These are phyloP conservation scores for Hapalemur alaotrensis DNA, from an alignment of 2,797 vertebrate species.

Conservation along the genomic window DNA sequence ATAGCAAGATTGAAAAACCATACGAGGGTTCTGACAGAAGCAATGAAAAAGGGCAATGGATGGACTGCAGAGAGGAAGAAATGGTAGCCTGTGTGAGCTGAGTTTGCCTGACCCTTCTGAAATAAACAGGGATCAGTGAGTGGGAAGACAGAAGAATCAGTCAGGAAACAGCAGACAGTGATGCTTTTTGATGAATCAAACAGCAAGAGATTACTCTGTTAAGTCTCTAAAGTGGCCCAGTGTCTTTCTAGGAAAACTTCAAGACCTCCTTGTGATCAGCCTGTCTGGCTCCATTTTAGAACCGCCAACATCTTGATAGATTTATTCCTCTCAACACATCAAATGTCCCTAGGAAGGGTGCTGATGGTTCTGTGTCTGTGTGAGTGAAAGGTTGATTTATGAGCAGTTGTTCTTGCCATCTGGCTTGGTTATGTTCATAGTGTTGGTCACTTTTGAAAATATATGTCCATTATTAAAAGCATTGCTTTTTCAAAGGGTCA, in stretches of 20 bases:
- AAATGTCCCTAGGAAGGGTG: neutral
- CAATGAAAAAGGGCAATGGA: neutral
- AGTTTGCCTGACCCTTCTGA: conserved; percentile 33
- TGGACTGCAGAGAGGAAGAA: neutral
- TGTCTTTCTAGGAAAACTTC: neutral
- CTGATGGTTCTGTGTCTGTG: neutral
- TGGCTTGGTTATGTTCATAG: conserved; percentile 12
- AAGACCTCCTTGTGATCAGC: neutral
- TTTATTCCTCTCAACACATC: conserved; percentile 14
- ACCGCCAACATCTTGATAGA: conserved; percentile 34
- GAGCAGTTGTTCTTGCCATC: neutral
- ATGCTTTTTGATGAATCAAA: neutral
- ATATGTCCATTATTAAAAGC: neutral
- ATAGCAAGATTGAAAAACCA: neutral
- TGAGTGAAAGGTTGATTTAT: conserved; percentile 24
- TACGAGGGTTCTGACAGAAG: neutral
- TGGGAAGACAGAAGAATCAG: conserved; percentile 16
- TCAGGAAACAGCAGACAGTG: neutral
- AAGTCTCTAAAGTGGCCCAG: neutral
- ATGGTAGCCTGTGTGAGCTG: neutral
- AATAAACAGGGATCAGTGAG: conserved; percentile 8
- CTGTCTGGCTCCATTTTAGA: conserved; percentile 28
- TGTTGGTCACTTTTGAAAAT: conserved; percentile 9
- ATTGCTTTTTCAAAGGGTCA: neutral
- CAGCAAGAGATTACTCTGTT: neutral